Evolutionary conservation across 2,888 invertebrate species (phyloP), one percentile per base, ranked within the genome.

Genomic region (Mimachlamys varia): DNA sequence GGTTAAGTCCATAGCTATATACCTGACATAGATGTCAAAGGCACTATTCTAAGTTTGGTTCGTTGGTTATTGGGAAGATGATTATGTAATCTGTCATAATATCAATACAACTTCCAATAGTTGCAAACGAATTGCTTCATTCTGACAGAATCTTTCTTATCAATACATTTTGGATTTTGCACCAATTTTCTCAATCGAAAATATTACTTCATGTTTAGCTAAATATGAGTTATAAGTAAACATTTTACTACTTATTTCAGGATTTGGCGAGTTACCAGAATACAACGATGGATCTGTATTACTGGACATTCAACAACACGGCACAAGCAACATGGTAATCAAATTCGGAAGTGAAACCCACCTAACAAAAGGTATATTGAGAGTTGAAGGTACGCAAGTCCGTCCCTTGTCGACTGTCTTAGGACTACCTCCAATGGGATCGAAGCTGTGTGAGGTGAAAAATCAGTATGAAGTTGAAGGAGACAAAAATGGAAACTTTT

Each of bases 251-350:
- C n/a, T 22, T 22, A 22, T 62, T 44, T n/a, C 62, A 62, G 62
- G 62, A 62, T 62, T 62, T 62, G 22, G n/a, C 17, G 62, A 62
- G n/a, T 22, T 62, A 62, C 62, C 62, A 62, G 62, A 62, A 62
- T 62, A n/a, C n/a, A 62, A 62, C n/a, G 10, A 62, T 22, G 62
- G 62, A 22, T 7, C 62, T 7, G 22, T n/a, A 22, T 7, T 62
- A 19, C 62, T 19, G 0, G 22, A 62, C 10, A 22, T n/a, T 62
- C 3, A 19, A 7, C 3, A 3, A 0, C 5, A 1, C 0, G 62
- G n/a, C 62, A n/a, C n/a, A 22, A 62, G 62, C 62, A 7, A 62
- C 2, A 62, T 62, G 62, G n/a, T 62, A 5, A n/a, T 62, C 62
- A 19, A 62, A 22, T 62, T 62, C 22, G 62, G 62, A n/a, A 62